These are phyloP conservation scores for Caenorhabditis latens DNA, from an alignment of 1,140 invertebrate genomes.

Conservation along the genomic window DNA sequence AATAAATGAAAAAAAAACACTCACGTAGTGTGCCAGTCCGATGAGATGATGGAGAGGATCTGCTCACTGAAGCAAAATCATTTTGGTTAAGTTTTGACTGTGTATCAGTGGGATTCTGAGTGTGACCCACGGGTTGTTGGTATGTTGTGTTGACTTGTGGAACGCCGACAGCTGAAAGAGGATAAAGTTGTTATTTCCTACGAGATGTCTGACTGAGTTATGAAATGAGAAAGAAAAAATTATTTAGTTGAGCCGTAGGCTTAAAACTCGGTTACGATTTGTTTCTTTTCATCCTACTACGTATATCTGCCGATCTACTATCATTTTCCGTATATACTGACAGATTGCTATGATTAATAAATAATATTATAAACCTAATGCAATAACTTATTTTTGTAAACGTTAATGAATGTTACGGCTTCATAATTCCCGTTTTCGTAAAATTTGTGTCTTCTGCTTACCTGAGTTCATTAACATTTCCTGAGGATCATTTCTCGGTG, in stretches of 20 bases:
- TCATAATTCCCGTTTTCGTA: background rate
- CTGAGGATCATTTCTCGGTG: conserved; percentile 46
- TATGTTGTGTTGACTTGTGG: conserved; percentile 22
- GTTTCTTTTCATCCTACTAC: no score
- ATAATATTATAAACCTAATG: no score
- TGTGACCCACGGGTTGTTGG: conserved; percentile 22
- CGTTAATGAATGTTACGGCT: no score
- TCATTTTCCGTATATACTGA: no score
- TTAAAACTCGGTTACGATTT: background rate
- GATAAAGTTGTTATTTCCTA: conserved; percentile 31
- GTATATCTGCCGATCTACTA: no score
- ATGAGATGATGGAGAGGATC: background rate
- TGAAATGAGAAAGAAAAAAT: conserved; percentile 15
- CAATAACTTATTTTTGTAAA: no score
- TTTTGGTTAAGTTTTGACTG: conserved; percentile 19
- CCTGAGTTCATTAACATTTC: conserved; percentile 48
- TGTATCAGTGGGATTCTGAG: conserved; percentile 4
- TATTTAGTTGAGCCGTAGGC: background rate
- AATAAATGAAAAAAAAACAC: background rate
- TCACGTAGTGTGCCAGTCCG: conserved; percentile 15
- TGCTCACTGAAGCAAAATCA: conserved; percentile 4
- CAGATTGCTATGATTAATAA: no score
- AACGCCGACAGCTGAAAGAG: conserved; percentile 15
- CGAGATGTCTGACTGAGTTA: background rate
- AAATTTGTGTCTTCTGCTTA: background rate